Evolutionary conservation across 2,888 invertebrate genomes (phyloP).

Genomic region (Scaeva pyrastri): DNA sequence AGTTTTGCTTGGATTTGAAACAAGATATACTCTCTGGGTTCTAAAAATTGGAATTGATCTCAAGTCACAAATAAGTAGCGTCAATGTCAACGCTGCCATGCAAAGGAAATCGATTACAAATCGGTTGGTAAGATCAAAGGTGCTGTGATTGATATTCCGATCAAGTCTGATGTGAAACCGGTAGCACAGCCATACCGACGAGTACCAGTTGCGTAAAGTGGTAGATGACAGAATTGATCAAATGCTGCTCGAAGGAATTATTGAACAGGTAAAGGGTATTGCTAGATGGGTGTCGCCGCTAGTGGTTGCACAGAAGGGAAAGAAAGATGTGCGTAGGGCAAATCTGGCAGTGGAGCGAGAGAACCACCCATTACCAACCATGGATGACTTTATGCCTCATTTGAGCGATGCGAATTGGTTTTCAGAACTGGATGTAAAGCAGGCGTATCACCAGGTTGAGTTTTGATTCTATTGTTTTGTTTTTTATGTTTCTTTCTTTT

Average conservation of each 20-base stretch:
- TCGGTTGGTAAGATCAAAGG: constrained; percentile 6
- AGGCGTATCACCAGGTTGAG: constrained; percentile 80
- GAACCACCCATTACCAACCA: constrained; percentile 45
- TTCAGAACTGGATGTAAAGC: constrained; percentile 79
- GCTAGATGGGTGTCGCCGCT: constrained; percentile 30
- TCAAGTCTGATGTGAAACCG: constrained; percentile 22
- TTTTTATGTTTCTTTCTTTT: neutral
- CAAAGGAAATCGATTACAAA: neutral
- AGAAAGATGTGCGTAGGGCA: constrained; percentile 6
- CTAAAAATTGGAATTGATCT: neutral
- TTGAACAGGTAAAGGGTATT: constrained; percentile 9
- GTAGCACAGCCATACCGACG: constrained; percentile 24
- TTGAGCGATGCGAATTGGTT: constrained; percentile 66
- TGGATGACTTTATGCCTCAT: constrained; percentile 36
- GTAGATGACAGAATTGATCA: constrained; percentile 34
- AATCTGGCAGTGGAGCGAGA: constrained; percentile 35
- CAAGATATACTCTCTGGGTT: neutral
- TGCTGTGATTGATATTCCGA: constrained; percentile 18
- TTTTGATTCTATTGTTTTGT: neutral
- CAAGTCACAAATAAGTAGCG: constrained; percentile 6
- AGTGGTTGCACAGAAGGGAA: constrained; percentile 12
- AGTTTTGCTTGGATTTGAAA: constrained; percentile 25
- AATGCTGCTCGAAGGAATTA: constrained; percentile 11
- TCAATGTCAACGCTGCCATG: neutral
- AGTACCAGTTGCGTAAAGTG: constrained; percentile 14